phyloP scores from a whole-genome alignment of 2,888 invertebrate species.

The Athrips mouffetella region DNA sequence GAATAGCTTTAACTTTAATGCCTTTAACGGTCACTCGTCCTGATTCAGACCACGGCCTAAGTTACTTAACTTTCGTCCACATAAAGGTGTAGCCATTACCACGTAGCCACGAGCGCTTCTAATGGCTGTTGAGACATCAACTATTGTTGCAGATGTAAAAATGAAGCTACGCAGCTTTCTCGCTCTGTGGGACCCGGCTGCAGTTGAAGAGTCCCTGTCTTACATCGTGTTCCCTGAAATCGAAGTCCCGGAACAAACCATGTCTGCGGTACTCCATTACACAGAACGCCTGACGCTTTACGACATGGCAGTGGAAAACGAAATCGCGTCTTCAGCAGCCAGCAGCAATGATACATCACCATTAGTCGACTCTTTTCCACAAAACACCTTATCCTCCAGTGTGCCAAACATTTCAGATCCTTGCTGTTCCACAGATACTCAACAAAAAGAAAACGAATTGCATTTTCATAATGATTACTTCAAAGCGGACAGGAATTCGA shows the following conservation, averaged over 20 bases:
- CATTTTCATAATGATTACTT: constrained; percentile 66
- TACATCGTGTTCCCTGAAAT: constrained; percentile 86
- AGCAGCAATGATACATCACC: constrained; percentile 81
- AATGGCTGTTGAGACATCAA: too few species aligned
- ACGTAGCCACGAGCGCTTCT: too few species aligned
- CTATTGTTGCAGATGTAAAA: constrained; percentile 52
- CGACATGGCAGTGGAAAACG: constrained; percentile 84
- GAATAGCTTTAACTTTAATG: too few species aligned
- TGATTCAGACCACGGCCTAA: too few species aligned
- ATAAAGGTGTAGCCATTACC: too few species aligned
- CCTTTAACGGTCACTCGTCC: too few species aligned
- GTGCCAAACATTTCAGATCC: constrained; percentile 53
- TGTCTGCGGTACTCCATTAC: constrained; percentile 86
- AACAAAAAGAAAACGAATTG: constrained; percentile 39
- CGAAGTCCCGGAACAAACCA: constrained; percentile 65
- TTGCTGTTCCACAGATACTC: constrained; percentile 28
- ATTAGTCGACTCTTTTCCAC: constrained; percentile 56
- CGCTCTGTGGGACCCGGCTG: constrained; percentile 89
- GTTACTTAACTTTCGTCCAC: too few species aligned
- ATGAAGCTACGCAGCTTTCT: constrained; percentile 86
- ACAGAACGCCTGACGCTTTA: constrained; percentile 86
- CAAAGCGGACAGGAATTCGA: constrained; percentile 45
- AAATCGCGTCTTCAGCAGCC: constrained; percentile 79
- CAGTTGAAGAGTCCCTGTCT: constrained; percentile 91
- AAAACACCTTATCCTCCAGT: constrained; percentile 47